phyloP scores from a whole-genome alignment of 1,140 invertebrate species.

The Conopomorpha cramerella region DNA sequence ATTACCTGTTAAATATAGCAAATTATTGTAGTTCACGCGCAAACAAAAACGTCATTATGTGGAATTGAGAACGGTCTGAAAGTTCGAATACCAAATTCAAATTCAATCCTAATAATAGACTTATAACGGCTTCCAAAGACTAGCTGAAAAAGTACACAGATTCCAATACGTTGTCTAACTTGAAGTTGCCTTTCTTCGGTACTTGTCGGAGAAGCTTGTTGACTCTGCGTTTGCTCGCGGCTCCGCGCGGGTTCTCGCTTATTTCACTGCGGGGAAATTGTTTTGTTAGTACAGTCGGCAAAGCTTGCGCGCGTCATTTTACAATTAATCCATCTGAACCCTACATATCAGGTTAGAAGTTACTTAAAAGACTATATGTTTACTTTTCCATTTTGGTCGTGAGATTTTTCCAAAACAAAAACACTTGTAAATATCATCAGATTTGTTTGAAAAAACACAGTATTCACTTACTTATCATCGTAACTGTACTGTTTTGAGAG shows the following conservation, averaged over 20 bases:
- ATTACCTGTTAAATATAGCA: too few relatives aligned
- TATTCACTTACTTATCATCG: slow-evolving; percentile 56
- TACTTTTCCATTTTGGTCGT: too few relatives aligned
- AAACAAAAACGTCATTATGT: too few relatives aligned
- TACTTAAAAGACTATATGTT: too few relatives aligned
- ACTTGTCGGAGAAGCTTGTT: slow-evolving; percentile 65
- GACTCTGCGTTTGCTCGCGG: slow-evolving; percentile 64
- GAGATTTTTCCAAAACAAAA: too few relatives aligned
- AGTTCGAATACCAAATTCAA: background rate
- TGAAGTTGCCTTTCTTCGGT: slow-evolving; percentile 75
- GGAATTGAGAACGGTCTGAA: too few relatives aligned
- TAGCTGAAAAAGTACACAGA: slow-evolving; percentile 87
- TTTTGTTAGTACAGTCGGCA: background rate
- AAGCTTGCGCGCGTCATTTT: background rate
- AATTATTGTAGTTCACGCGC: too few relatives aligned
- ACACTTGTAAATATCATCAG: background rate
- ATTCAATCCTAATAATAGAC: background rate
- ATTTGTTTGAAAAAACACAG: background rate
- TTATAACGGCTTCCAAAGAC: too few relatives aligned
- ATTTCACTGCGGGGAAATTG: slow-evolving; percentile 44
- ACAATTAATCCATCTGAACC: slow-evolving; percentile 1
- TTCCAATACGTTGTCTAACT: slow-evolving; percentile 73
- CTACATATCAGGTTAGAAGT: background rate
- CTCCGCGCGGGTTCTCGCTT: slow-evolving; percentile 52
- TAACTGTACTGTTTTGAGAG: slow-evolving; percentile 71